Evolutionary conservation across 2,797 vertebrate species (phyloP).

Genomic region (Myotis myotis): DNA sequence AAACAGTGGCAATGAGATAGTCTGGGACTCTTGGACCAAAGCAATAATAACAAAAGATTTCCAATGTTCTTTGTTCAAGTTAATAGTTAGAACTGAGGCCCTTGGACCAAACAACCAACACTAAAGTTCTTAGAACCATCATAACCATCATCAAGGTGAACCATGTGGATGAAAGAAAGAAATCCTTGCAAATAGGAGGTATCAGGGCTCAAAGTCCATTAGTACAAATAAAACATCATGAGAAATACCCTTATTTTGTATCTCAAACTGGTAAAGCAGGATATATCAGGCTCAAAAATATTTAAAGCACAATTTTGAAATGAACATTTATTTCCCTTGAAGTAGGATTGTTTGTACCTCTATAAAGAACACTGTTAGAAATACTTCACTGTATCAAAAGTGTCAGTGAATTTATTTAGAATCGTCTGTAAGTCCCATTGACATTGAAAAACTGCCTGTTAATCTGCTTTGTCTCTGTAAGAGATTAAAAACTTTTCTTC

Average conservation of each 20-base stretch:
- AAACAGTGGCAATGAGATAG: not conserved
- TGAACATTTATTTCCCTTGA: conserved; percentile 53
- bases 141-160: not conserved
- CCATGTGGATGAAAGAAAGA: not conserved
- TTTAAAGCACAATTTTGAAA: conserved; percentile 63
- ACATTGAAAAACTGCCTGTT: conserved; percentile 54
- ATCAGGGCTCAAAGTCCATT: not conserved
- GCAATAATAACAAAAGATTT: not conserved
- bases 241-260: conserved; percentile 52
- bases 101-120: not conserved
- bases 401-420: conserved; percentile 54
- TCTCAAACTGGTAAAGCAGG: conserved; percentile 35
- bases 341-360: conserved; percentile 6
- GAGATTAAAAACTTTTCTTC: conserved; percentile 50
- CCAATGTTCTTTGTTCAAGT: not conserved
- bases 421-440: conserved; percentile 47
- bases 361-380: conserved; percentile 53
- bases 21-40: not conserved
- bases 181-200: not conserved
- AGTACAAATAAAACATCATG: not conserved
- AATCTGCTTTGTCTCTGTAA: conserved; percentile 37
- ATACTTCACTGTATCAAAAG: conserved; percentile 28
- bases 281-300: conserved; percentile 54
- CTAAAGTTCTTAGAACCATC: not conserved
- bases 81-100: not conserved